Conservation (phyloP, 1,140 invertebrate genomes). For the Paralvinella palmiformis region DNA sequence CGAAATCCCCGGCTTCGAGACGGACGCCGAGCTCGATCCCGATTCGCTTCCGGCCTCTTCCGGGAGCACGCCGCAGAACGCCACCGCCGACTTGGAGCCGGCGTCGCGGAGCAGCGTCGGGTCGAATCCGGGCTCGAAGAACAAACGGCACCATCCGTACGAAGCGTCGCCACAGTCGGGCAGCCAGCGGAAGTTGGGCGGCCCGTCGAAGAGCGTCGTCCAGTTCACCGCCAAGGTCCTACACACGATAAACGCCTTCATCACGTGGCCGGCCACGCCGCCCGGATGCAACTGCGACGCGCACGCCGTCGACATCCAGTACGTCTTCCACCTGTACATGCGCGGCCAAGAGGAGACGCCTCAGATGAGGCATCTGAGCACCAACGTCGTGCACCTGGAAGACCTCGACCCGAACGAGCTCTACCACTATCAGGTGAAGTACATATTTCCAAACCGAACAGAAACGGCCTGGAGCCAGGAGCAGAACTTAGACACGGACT, state of each 20-base stretch:
- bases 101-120: no score
- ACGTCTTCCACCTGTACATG: background rate
- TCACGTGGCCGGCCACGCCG: conserved; percentile 11
- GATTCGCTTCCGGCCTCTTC: background rate
- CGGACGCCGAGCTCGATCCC: no score
- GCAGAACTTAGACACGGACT: background rate
- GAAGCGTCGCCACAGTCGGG: no score
- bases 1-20: no score
- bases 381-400: conserved; percentile 15
- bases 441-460: conserved; percentile 4
- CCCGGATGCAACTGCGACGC: background rate
- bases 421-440: conserved; percentile 20
- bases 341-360: background rate
- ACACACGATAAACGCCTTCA: conserved; percentile 5
- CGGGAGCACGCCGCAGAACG: background rate
- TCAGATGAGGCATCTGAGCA: background rate
- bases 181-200: no score
- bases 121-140: no score
- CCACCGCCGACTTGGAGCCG: no score
- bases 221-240: conserved; percentile 5
- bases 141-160: no score
- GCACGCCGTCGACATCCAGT: background rate
- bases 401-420: conserved; percentile 8
- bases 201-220: no score
- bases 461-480: conserved; percentile 13